phyloP scores from a whole-genome alignment of 2,888 invertebrate genomes.

The Elegia similella region DNA sequence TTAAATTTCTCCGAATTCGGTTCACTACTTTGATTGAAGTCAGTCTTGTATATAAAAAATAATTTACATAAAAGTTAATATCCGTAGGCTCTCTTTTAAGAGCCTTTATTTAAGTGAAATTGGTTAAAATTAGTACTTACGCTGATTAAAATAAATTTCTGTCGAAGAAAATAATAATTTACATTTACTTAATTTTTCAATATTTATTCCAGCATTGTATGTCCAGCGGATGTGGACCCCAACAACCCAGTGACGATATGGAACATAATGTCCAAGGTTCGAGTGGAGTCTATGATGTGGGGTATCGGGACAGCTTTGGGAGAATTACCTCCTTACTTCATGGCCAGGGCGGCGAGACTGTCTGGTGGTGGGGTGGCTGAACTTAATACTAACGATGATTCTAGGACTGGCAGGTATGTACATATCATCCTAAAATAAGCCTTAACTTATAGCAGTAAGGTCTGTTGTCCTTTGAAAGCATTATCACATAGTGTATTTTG shows the following conservation, averaged over 20 bases:
- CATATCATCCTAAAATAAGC: not conserved
- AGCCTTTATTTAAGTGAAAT: no score
- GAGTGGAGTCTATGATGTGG: conserved; percentile 99
- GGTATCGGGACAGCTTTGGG: conserved; percentile 99
- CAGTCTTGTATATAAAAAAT: no score
- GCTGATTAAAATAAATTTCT: no score
- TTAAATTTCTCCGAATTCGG: no score
- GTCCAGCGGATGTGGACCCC: conserved; percentile 87
- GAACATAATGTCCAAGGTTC: conserved; percentile 96
- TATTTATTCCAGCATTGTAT: conserved; percentile 88
- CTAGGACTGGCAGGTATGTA: conserved; percentile 51
- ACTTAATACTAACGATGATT: conserved; percentile 49
- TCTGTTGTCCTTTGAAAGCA: no score
- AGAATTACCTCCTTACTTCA: conserved; percentile 99
- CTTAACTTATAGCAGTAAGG: no score
- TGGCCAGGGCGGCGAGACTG: conserved; percentile 96
- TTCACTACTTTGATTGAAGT: no score
- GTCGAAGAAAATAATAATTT: no score
- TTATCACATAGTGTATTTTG: not conserved
- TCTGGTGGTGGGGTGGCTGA: conserved; percentile 72
- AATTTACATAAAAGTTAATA: no score
- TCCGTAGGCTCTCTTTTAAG: no score
- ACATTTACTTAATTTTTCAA: not conserved
- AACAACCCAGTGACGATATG: conserved; percentile 89
- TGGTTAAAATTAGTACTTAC: no score